A percentile compares a stretch with the other conserved stretches of the same genome.
Conservation (phyloP, 30 jellyfish, hydroid and myxozoan genomes). For the Catostylus mosaicus region DNA sequence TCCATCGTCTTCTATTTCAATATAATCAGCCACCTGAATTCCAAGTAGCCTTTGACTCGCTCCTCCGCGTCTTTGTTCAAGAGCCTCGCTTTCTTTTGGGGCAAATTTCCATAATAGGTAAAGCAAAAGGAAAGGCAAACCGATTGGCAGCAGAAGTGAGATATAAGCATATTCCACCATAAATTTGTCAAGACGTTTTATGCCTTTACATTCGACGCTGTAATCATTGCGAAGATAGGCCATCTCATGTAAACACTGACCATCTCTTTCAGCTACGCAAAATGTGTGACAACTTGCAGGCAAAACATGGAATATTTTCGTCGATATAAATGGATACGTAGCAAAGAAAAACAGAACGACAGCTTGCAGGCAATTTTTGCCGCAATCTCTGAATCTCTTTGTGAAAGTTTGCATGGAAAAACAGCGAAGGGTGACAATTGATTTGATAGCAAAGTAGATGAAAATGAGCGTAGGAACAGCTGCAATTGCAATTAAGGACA, state of each 20-base stretch:
- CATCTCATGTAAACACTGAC: conserved; percentile 25
- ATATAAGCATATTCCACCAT: conserved; percentile 18
- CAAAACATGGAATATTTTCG: conserved; percentile 25
- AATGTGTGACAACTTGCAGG: conserved; percentile 52
- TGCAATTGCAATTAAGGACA: conserved; percentile 25
- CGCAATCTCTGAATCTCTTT: not conserved
- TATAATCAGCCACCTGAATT: too few species aligned
- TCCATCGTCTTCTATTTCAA: not conserved
- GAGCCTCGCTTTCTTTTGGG: conserved; percentile 14
- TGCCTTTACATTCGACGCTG: conserved; percentile 39
- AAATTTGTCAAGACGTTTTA: not conserved
- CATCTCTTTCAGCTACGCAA: conserved; percentile 11
- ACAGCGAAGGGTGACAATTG: not conserved
- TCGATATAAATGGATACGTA: conserved; percentile 63
- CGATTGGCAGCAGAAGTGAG: conserved; percentile 48
- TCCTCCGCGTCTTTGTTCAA: too few species aligned
- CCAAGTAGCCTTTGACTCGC: too few species aligned
- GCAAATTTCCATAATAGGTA: conserved; percentile 16
- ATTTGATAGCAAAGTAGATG: not conserved
- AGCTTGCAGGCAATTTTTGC: conserved; percentile 14
- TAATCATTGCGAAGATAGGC: conserved; percentile 54
- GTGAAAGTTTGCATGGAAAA: not conserved
- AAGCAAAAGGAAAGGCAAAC: conserved; percentile 53
- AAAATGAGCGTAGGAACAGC: conserved; percentile 15
- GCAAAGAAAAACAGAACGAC: conserved; percentile 51